These are phyloP conservation scores for Stylophora pistillata DNA, from an alignment of 64 coral and sea anemone species.

Conservation along the genomic window DNA sequence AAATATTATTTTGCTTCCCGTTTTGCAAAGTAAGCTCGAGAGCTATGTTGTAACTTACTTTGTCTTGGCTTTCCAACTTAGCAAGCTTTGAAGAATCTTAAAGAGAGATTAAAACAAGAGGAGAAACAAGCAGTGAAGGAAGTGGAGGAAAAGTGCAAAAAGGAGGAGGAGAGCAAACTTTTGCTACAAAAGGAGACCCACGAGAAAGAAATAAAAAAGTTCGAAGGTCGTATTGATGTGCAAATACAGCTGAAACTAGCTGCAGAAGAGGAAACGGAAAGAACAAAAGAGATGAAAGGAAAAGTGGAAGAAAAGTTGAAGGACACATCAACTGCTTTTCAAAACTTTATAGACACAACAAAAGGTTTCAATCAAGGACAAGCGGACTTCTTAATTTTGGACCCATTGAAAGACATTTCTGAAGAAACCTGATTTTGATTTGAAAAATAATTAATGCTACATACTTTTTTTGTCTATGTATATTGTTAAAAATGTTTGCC, in stretches of 20 bases:
- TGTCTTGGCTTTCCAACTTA: neutral
- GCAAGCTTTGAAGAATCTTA: slow-evolving; percentile 70
- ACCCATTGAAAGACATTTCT: slow-evolving; percentile 35
- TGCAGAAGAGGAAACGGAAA: slow-evolving; percentile 40
- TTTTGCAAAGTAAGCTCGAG: neutral
- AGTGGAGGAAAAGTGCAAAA: slow-evolving; percentile 76
- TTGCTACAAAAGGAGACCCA: slow-evolving; percentile 36
- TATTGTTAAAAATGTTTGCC: no score
- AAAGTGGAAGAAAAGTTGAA: slow-evolving; percentile 76
- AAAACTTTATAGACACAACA: slow-evolving; percentile 91
- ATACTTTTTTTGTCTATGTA: neutral
- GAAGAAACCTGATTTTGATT: neutral
- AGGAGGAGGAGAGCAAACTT: slow-evolving; percentile 48
- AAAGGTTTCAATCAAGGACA: slow-evolving; percentile 86
- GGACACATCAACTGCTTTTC: slow-evolving; percentile 68
- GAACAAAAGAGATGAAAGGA: slow-evolving; percentile 39
- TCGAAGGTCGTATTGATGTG: slow-evolving; percentile 51
- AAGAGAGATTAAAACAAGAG: slow-evolving; percentile 76
- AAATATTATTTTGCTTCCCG: no score
- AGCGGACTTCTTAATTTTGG: slow-evolving; percentile 66
- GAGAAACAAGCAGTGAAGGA: slow-evolving; percentile 47
- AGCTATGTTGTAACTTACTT: neutral
- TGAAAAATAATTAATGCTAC: neutral
- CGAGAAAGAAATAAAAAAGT: slow-evolving; percentile 64
- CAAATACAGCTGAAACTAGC: slow-evolving; percentile 46